A percentile compares a stretch with the other conserved stretches of the same genome.
Evolutionary conservation across 2,888 invertebrate genomes (phyloP).

Genomic region (Stenodera caucasica): DNA sequence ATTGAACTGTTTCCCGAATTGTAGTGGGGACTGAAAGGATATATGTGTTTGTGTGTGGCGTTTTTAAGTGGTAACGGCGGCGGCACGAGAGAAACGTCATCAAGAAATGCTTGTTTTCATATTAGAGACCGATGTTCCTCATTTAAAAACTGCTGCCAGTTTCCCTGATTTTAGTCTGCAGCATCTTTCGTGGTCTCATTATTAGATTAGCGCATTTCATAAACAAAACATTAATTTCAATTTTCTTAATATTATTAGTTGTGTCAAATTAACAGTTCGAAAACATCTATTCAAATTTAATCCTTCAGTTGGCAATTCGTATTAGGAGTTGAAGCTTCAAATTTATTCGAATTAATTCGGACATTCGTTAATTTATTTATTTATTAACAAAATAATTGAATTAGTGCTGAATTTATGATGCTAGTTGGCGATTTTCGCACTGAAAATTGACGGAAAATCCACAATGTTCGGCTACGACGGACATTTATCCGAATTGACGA

Average conservation of each 20-base stretch:
- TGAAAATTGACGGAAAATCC: no score
- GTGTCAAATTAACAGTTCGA: slow-evolving; percentile 41
- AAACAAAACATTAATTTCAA: slow-evolving; percentile 54
- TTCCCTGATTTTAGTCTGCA: slow-evolving; percentile 38
- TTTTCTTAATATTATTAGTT: slow-evolving; percentile 48
- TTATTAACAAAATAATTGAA: slow-evolving; percentile 9
- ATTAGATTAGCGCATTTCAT: slow-evolving; percentile 46
- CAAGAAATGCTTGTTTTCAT: slow-evolving; percentile 38
- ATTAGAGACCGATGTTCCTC: background rate
- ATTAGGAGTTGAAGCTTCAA: slow-evolving; percentile 30
- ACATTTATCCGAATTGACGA: slow-evolving; percentile 39
- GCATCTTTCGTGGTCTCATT: slow-evolving; percentile 43
- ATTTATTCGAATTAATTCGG: background rate
- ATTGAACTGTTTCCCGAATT: no score
- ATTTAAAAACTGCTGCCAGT: slow-evolving; percentile 47
- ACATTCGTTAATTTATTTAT: slow-evolving; percentile 10
- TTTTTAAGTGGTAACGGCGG: slow-evolving; percentile 30
- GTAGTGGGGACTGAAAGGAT: slow-evolving; percentile 34
- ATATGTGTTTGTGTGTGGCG: slow-evolving; percentile 12
- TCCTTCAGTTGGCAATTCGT: background rate
- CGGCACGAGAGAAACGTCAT: slow-evolving; percentile 38
- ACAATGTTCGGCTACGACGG: slow-evolving; percentile 45
- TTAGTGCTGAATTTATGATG: background rate
- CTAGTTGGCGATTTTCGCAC: no score
- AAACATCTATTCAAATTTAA: slow-evolving; percentile 9